Conservation (phyloP, 2,888 invertebrate genomes). For the Nephrotoma guestfalica region DNA sequence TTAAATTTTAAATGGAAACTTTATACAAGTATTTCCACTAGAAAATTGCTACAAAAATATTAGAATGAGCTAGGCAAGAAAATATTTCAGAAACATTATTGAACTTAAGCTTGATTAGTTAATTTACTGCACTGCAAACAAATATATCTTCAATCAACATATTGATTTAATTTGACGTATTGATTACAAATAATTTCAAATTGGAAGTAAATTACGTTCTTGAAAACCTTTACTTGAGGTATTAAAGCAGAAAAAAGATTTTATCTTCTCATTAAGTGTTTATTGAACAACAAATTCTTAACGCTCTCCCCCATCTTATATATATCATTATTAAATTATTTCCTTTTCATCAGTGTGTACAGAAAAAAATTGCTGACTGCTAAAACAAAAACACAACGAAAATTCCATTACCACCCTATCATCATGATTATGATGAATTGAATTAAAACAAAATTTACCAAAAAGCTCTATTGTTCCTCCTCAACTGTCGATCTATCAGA, state of each 20-base stretch:
- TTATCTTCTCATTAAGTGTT: not conserved
- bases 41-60: too few relatives aligned
- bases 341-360: not conserved
- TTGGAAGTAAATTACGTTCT: too few relatives aligned
- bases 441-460: not conserved
- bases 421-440: not conserved
- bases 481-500: not conserved
- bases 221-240: too few relatives aligned
- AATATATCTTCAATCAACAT: too few relatives aligned
- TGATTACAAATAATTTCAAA: too few relatives aligned
- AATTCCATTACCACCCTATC: not conserved
- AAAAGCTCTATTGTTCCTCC: not conserved
- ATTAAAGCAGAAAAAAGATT: not conserved
- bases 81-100: too few relatives aligned
- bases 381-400: not conserved
- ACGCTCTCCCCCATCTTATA: not conserved
- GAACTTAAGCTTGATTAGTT: too few relatives aligned
- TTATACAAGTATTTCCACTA: too few relatives aligned
- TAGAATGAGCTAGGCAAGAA: too few relatives aligned
- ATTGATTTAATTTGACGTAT: too few relatives aligned
- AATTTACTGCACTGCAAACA: too few relatives aligned
- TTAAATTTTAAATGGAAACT: too few relatives aligned
- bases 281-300: not conserved
- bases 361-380: not conserved
- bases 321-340: not conserved